Base-by-base conservation (phyloP, 2,113 vertebrate genomes). In the Diphyllodes magnificus region DNA sequence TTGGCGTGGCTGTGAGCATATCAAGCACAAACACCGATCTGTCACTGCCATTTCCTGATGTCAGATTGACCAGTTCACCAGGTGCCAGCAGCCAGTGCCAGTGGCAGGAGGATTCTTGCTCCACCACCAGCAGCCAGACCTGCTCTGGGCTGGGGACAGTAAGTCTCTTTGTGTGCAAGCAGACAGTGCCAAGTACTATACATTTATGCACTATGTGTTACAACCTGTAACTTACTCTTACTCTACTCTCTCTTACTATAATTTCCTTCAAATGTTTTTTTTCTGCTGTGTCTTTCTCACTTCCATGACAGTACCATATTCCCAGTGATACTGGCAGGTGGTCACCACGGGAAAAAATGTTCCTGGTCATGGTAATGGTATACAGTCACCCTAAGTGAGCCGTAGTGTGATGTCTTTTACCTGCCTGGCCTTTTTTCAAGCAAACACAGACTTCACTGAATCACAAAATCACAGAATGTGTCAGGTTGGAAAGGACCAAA, bases 161-260 rank as follows among this genome's bases (percentile, higher is more conserved):
- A 1, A 90, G 47, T 12, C 1, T 0, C 33, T 49, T 14, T n/a
- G 9, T 1, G 2, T 35, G 37, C 44, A 33, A 37, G 33, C 4
- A 35, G 13, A 24, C 0, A 0, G 17, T 59, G 35, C 31, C 60
- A 20, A 15, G n/a, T 45, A n/a, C 44, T 25, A 33, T 19, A 1
- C 0, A 0, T 57, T 92, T 50, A 24, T 61, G 14, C 11, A 10
- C 6, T 54, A 2, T 54, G 21, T 47, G 15, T 47, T 40, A 40
- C 13, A 47, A 63, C 10, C 17, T 33, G 7, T 63, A n/a, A n/a
- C n/a, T n/a, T n/a, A n/a, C n/a, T n/a, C n/a, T n/a, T n/a, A n/a
- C n/a, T n/a, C n/a, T n/a, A n/a, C n/a, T n/a, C 51, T 60, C 53
- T 80, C 21, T 33, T 64, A n/a, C 30, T 59, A 13, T 33, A 6